Evolutionary conservation across 2,113 vertebrate species (phyloP).

Genomic region (Bothrops jararaca): DNA sequence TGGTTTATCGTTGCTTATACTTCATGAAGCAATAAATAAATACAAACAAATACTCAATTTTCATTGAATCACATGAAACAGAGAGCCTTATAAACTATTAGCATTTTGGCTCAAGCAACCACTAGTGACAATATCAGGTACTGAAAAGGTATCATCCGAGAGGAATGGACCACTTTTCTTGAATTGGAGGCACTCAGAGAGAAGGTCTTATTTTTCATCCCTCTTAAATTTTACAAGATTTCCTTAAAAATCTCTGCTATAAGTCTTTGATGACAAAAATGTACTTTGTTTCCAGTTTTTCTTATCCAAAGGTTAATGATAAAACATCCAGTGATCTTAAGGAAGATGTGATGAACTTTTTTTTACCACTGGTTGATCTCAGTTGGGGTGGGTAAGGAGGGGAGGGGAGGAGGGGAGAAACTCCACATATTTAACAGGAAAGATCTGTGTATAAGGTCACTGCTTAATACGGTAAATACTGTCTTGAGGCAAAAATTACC

Average conservation of each 20-base stretch:
- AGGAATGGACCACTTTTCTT: not conserved
- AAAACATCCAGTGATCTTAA: not conserved
- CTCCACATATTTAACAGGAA: not conserved
- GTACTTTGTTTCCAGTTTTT: not conserved
- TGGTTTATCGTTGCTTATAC: not conserved
- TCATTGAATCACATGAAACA: not conserved
- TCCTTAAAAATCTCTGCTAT: not conserved
- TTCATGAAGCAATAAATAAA: not conserved
- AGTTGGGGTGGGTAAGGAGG: too few relatives aligned
- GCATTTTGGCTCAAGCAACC: not conserved
- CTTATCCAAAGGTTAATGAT: not conserved
- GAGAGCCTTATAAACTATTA: not conserved
- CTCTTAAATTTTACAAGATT: not conserved
- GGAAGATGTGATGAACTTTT: not conserved
- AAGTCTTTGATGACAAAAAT: not conserved
- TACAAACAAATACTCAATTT: not conserved
- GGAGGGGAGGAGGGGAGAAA: not conserved
- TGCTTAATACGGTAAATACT: not conserved
- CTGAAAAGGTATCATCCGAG: not conserved
- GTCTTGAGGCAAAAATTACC: not conserved
- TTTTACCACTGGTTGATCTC: not conserved
- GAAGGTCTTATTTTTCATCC: not conserved
- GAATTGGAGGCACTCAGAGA: not conserved
- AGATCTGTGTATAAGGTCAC: not conserved
- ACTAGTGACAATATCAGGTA: not conserved